Evolutionary conservation across 2,888 invertebrate genomes (phyloP).

Genomic region (Panzeria rudis): DNA sequence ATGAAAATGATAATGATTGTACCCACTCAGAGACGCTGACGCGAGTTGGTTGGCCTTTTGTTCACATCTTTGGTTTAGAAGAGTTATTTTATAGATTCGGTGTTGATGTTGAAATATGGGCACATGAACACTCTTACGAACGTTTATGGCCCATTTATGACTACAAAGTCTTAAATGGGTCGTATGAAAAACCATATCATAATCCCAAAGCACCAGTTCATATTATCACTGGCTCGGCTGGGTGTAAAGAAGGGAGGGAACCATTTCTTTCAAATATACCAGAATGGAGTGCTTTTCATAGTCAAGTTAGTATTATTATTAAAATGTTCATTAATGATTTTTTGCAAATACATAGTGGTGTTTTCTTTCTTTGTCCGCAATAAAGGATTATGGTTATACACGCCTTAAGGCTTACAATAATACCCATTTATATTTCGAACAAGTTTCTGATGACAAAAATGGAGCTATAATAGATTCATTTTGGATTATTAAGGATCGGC

Average conservation of each 20-base stretch:
- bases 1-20: slow-evolving; percentile 93
- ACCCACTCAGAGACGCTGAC: slow-evolving; percentile 86
- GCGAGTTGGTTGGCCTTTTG: slow-evolving; percentile 88
- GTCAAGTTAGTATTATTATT: slow-evolving; percentile 81
- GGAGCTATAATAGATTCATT: slow-evolving; percentile 89
- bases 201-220: slow-evolving; percentile 94
- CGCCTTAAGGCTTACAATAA: slow-evolving; percentile 91
- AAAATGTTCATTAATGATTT: neutral
- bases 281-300: slow-evolving; percentile 93
- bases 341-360: neutral
- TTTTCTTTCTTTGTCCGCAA: neutral
- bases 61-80: slow-evolving; percentile 90
- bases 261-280: slow-evolving; percentile 86
- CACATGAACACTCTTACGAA: slow-evolving; percentile 99
- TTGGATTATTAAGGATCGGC: slow-evolving; percentile 87
- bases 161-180: slow-evolving; percentile 88
- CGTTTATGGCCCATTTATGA: slow-evolving; percentile 97
- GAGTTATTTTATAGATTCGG: slow-evolving; percentile 93
- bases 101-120: slow-evolving; percentile 97
- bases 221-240: slow-evolving; percentile 94
- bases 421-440: slow-evolving; percentile 95
- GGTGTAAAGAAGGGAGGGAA: slow-evolving; percentile 94
- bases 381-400: slow-evolving; percentile 95
- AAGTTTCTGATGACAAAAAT: slow-evolving; percentile 90
- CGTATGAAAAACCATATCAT: slow-evolving; percentile 84